Evolutionary conservation across 2,113 vertebrate genomes (phyloP).

Genomic region (Trochalopteron elliotii): DNA sequence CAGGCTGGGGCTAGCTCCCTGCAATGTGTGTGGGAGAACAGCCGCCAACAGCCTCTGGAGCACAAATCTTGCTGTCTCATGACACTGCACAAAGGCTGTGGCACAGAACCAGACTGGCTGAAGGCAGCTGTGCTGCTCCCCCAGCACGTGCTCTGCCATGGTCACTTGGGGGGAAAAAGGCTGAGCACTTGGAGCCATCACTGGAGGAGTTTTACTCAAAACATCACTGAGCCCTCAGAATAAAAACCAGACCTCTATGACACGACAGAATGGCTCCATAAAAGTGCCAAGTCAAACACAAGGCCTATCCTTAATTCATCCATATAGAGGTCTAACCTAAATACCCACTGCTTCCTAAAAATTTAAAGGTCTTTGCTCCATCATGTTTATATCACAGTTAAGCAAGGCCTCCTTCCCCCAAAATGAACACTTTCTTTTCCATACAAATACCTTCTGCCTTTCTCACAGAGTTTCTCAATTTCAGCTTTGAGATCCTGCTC

Average conservation of each 20-base stretch:
- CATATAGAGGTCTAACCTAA: not conserved
- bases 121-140: not conserved
- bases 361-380: not conserved
- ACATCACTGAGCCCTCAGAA: accelerated
- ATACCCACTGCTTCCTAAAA: accelerated
- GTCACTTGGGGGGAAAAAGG: not conserved
- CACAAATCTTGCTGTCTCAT: not conserved
- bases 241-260: not conserved
- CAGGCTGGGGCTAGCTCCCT: accelerated
- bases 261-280: accelerated
- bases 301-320: too few relatives aligned
- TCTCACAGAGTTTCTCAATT: conserved; percentile 80
- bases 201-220: not conserved
- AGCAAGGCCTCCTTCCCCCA: too few relatives aligned
- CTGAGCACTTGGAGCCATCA: not conserved
- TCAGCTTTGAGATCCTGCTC: conserved; percentile 83
- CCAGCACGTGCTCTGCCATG: accelerated
- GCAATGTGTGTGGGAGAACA: accelerated
- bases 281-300: accelerated
- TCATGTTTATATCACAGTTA: accelerated
- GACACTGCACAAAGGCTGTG: not conserved
- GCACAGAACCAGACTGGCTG: not conserved
- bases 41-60: accelerated
- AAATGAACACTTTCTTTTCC: not conserved
- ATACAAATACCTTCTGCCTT: conserved; percentile 73